These are phyloP conservation scores for Lutjanus erythropterus DNA, from an alignment of 2,113 vertebrate species.

Conservation along the genomic window DNA sequence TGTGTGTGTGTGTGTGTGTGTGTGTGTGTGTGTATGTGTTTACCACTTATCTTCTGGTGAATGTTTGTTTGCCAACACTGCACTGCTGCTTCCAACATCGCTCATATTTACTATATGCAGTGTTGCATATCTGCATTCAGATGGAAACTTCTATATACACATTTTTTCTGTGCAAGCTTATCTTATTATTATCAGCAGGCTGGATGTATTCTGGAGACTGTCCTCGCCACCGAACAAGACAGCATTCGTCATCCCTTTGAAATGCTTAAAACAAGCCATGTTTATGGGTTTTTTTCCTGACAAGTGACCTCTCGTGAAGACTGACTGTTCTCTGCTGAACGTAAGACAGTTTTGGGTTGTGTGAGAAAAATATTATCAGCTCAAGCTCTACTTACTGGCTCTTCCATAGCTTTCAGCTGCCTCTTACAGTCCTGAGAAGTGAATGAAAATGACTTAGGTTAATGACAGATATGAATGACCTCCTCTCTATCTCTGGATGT, in stretches of 20 bases:
- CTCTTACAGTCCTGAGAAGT: no score
- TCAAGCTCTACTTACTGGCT: neutral
- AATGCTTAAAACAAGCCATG: neutral
- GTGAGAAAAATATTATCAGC: neutral
- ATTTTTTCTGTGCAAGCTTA: neutral
- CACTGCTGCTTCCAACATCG: slow-evolving; percentile 27
- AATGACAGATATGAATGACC: neutral
- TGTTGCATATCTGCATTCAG: slow-evolving; percentile 24
- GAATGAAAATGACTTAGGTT: no score
- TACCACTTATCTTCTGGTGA: slow-evolving; percentile 30
- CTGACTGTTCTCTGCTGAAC: neutral
- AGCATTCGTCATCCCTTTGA: slow-evolving; percentile 1
- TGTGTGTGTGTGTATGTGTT: slow-evolving; percentile 33
- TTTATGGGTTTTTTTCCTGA: neutral
- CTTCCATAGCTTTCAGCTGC: neutral
- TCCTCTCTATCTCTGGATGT: neutral
- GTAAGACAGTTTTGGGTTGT: neutral
- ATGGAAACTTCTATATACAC: neutral
- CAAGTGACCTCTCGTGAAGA: neutral
- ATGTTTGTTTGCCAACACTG: slow-evolving; percentile 51
- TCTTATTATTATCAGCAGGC: neutral
- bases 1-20: slow-evolving; percentile 20
- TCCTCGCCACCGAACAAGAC: neutral
- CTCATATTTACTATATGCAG: slow-evolving; percentile 34
- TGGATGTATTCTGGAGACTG: neutral